Conservation (phyloP, 2,113 vertebrate genomes). For the Myxocyprinus asiaticus region DNA sequence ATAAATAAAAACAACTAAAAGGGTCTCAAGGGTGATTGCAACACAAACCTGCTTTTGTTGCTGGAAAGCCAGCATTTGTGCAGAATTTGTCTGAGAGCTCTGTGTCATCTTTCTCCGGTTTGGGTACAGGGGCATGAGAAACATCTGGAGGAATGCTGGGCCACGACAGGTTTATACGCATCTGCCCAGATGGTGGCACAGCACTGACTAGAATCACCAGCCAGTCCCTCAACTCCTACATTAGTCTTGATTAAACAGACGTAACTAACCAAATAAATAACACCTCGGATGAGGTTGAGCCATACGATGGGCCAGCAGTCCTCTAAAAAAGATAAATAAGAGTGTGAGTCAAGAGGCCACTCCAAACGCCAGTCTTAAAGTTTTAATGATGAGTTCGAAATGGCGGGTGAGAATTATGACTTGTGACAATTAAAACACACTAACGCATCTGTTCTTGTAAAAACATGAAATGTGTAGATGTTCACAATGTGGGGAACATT, state of each 20-base stretch:
- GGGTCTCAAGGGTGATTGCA: neutral
- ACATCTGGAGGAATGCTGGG: constrained; percentile 78
- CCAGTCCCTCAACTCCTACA: constrained; percentile 61
- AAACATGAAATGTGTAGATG: constrained; percentile 35
- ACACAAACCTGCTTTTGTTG: constrained; percentile 18
- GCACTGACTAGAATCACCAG: constrained; percentile 72
- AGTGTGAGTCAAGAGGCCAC: constrained; percentile 57
- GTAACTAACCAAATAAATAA: constrained; percentile 67
- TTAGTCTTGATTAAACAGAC: constrained; percentile 73
- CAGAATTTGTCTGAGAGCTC: constrained; percentile 46
- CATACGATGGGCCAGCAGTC: neutral
- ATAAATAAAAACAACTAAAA: too few relatives aligned
- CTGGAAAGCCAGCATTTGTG: constrained; percentile 20
- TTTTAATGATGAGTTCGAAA: constrained; percentile 65
- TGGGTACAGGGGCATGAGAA: constrained; percentile 62
- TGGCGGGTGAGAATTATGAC: constrained; percentile 52
- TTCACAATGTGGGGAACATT: constrained; percentile 9
- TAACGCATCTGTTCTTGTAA: constrained; percentile 63
- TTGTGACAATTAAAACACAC: constrained; percentile 61
- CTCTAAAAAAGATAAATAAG: constrained; percentile 64
- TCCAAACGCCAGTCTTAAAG: constrained; percentile 62
- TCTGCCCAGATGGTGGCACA: constrained; percentile 82
- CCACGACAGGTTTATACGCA: constrained; percentile 77
- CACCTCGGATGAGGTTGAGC: constrained; percentile 49
- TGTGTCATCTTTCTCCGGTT: constrained; percentile 49